Percentiles rank a stretch among this genome's conserved stretches.
phyloP scores from a whole-genome alignment of 2,797 vertebrate genomes.

The Phyllotis vaccarum region DNA sequence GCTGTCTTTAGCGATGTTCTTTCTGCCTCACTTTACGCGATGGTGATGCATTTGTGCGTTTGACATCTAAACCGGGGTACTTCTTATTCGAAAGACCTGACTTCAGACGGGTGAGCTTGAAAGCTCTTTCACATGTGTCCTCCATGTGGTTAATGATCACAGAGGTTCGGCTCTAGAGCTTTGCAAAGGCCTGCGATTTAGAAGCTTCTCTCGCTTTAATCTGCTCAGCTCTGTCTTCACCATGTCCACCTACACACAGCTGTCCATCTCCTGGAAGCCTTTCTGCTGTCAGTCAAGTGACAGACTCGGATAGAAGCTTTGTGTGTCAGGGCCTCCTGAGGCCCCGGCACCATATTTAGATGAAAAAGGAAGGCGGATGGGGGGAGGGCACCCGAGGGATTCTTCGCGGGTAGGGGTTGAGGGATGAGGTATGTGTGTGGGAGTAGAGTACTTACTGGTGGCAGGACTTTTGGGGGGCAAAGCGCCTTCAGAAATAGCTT shows the following conservation, averaged over 20 bases:
- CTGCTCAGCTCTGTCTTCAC: conserved; percentile 82
- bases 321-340: conserved; percentile 84
- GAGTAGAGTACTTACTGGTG: conserved; percentile 55
- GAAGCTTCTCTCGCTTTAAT: conserved; percentile 80
- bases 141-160: conserved; percentile 8
- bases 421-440: background rate
- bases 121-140: background rate
- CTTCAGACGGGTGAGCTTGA: background rate
- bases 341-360: conserved; percentile 83
- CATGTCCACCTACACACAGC: conserved; percentile 88
- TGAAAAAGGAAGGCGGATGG: conserved; percentile 6
- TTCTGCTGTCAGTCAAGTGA: conserved; percentile 89
- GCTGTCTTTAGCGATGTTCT: background rate
- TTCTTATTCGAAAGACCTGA: conserved; percentile 34
- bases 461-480: conserved; percentile 53
- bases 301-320: conserved; percentile 87
- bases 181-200: conserved; percentile 71
- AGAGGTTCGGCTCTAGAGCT: background rate
- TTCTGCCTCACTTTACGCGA: background rate
- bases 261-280: conserved; percentile 88
- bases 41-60: background rate
- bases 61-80: conserved; percentile 6
- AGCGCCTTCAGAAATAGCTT: conserved; percentile 81
- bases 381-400: conserved; percentile 73
- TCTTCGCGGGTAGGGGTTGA: conserved; percentile 63